Conservation (phyloP, 2,888 invertebrate genomes). For the Imbricaverruca yamaguchii region DNA sequence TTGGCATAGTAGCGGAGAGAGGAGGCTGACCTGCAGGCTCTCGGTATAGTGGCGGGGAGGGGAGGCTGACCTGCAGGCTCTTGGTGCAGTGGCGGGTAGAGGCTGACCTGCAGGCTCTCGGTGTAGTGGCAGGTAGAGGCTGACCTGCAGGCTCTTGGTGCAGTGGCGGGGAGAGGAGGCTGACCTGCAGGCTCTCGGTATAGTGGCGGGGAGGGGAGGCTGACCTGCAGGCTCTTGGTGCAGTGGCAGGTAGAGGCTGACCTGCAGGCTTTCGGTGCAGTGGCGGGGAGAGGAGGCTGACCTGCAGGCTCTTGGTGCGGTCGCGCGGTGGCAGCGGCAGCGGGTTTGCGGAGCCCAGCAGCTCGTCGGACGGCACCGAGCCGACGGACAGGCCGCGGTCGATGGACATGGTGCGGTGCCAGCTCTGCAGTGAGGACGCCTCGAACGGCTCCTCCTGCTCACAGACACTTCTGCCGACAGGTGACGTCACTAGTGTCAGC, state of each 20-base stretch:
- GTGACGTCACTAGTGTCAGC: not conserved
- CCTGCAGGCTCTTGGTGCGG: slow-evolving; percentile 46
- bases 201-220: not conserved
- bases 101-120: too few species aligned
- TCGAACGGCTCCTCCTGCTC: slow-evolving; percentile 15
- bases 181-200: too few species aligned
- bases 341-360: slow-evolving; percentile 48
- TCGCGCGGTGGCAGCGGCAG: slow-evolving; percentile 73
- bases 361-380: slow-evolving; percentile 25
- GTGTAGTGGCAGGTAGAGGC: too few species aligned
- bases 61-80: too few species aligned
- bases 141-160: too few species aligned
- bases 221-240: not conserved
- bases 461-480: not conserved
- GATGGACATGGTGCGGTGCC: slow-evolving; percentile 23
- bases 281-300: not conserved
- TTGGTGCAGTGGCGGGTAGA: too few species aligned
- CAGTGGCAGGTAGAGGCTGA: too few species aligned
- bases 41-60: too few species aligned
- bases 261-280: too few species aligned
- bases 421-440: not conserved
- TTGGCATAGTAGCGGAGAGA: too few species aligned
- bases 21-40: too few species aligned
- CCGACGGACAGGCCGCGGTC: not conserved
- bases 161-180: too few species aligned